Conservation (phyloP, 37 sponge, comb jelly and placozoan genomes). For the Sycon ciliatum region DNA sequence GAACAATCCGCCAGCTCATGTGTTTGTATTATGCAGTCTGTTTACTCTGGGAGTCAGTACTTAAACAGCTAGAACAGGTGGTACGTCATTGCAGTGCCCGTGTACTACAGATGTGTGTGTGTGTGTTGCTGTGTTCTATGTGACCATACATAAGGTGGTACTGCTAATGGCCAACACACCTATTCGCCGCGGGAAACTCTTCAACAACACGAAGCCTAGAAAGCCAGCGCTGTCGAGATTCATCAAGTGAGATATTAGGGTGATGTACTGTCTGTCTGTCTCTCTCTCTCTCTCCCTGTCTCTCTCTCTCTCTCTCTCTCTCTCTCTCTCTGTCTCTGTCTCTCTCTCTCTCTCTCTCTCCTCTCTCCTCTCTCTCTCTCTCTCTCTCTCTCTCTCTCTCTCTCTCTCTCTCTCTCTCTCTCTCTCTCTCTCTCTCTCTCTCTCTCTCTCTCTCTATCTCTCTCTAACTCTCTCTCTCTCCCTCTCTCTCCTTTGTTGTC, state of each 20-base stretch:
- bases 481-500: background rate
- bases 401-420: background rate
- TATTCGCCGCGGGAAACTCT: conserved; percentile 63
- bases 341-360: background rate
- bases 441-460: too few relatives aligned
- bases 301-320: too few relatives aligned
- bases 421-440: background rate
- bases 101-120: background rate
- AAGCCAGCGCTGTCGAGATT: conserved; percentile 51
- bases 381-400: background rate
- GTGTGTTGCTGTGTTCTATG: background rate
- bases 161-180: too few relatives aligned
- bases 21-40: too few relatives aligned
- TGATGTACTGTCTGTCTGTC: background rate
- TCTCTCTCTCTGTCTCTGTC: background rate
- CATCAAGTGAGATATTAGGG: conserved; percentile 34
- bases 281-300: too few relatives aligned
- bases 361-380: background rate
- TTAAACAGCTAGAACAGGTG: too few relatives aligned
- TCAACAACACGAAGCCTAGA: conserved; percentile 36
- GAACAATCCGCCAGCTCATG: too few relatives aligned
- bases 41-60: too few relatives aligned
- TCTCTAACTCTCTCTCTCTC: too few relatives aligned
- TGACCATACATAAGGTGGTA: background rate
- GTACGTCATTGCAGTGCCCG: too few relatives aligned